Percentiles rank a stretch among this genome's conserved stretches.
Evolutionary conservation across 2,797 vertebrate genomes (phyloP).

Genomic region (Trematomus bernacchii): DNA sequence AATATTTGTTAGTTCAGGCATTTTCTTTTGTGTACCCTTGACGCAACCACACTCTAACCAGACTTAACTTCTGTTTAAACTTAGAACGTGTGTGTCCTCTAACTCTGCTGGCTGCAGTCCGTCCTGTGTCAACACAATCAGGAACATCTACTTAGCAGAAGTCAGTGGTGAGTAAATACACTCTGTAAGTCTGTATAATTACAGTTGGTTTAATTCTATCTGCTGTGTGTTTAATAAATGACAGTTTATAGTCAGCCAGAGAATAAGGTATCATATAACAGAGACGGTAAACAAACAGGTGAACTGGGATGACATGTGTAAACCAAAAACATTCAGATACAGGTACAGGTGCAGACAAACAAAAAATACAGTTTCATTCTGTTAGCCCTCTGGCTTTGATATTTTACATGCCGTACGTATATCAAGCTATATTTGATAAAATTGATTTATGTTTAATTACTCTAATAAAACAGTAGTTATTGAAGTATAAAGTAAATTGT

Average conservation of each 20-base stretch:
- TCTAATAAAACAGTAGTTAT: neutral
- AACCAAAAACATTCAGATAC: neutral
- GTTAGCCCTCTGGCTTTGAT: neutral
- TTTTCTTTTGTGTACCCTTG: slow-evolving; percentile 1
- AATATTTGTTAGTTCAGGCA: slow-evolving; percentile 19
- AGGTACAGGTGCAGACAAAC: neutral
- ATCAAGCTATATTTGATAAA: neutral
- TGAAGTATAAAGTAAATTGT: neutral
- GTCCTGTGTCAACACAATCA: slow-evolving; percentile 45
- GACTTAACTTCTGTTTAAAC: slow-evolving; percentile 35
- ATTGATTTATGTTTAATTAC: neutral
- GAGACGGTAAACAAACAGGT: slow-evolving; percentile 27
- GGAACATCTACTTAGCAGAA: slow-evolving; percentile 15
- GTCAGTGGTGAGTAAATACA: slow-evolving; percentile 31
- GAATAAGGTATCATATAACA: slow-evolving; percentile 11
- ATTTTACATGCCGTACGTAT: neutral
- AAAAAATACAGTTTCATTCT: neutral
- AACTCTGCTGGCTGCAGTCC: slow-evolving; percentile 24
- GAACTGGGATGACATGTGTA: slow-evolving; percentile 3
- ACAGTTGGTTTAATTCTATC: slow-evolving; percentile 31
- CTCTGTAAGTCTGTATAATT: slow-evolving; percentile 33
- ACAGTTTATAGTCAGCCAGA: slow-evolving; percentile 33
- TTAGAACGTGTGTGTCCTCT: slow-evolving; percentile 24
- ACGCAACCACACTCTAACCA: slow-evolving; percentile 11
- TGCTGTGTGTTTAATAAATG: slow-evolving; percentile 32